Conservation (phyloP, 2,888 invertebrate genomes). For the Beris chalybata region DNA sequence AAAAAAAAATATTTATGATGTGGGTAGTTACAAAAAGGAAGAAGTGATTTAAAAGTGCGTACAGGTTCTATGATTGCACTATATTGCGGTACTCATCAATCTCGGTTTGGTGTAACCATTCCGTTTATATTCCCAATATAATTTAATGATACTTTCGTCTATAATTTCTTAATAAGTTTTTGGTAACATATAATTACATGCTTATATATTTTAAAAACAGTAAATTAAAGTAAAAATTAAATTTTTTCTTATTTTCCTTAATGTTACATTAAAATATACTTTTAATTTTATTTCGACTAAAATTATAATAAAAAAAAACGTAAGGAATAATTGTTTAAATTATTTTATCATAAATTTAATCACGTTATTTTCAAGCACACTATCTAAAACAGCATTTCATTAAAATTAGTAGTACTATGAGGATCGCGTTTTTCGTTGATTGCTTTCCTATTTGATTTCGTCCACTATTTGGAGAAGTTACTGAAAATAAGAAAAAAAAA, state of each 20-base stretch:
- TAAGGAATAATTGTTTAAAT: neutral
- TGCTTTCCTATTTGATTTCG: neutral
- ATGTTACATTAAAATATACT: neutral
- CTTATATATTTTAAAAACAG: no score
- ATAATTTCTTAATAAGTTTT: neutral
- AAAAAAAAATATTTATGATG: no score
- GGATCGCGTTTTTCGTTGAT: neutral
- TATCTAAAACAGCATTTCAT: slow-evolving; percentile 13
- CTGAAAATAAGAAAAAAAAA: neutral
- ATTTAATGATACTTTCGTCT: neutral
- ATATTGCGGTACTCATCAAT: neutral
- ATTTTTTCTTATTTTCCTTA: neutral
- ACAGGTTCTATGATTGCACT: no score
- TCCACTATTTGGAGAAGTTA: slow-evolving; percentile 19
- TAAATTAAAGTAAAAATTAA: no score
- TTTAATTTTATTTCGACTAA: neutral
- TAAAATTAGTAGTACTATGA: slow-evolving; percentile 6
- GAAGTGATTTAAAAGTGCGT: no score
- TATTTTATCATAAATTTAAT: neutral
- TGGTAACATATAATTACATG: neutral
- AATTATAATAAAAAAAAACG: neutral
- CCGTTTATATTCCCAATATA: neutral
- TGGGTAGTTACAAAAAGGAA: no score
- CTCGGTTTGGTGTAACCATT: neutral
- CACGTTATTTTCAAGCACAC: slow-evolving; percentile 16